Conservation (phyloP, 2,888 invertebrate genomes). For the Leptinotarsa rubiginosa region DNA sequence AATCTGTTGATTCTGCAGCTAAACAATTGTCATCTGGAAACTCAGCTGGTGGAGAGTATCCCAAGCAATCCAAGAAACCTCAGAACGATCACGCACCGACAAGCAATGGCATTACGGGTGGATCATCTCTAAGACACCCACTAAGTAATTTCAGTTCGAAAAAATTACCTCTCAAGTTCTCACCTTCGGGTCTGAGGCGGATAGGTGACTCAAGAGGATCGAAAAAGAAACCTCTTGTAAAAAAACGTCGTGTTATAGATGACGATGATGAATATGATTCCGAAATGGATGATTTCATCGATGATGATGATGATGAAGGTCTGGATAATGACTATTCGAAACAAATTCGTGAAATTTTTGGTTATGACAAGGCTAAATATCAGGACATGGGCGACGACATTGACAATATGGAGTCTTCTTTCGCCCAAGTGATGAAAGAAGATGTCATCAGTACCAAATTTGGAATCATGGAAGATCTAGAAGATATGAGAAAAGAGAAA, state of each 20-base stretch:
- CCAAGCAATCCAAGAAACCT: conserved; percentile 17
- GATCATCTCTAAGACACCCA: neutral
- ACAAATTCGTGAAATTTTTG: conserved; percentile 91
- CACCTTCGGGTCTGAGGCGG: conserved; percentile 67
- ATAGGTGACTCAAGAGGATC: conserved; percentile 57
- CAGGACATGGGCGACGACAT: conserved; percentile 80
- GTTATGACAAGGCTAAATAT: conserved; percentile 86
- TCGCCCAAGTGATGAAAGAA: conserved; percentile 86
- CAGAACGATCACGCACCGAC: conserved; percentile 24
- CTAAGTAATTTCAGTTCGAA: neutral
- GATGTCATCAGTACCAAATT: conserved; percentile 87
- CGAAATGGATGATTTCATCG: conserved; percentile 94
- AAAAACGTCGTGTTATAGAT: conserved; percentile 70
- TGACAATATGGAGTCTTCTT: conserved; percentile 88
- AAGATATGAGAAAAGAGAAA: conserved; percentile 88
- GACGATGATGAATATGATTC: conserved; percentile 90
- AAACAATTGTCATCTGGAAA: neutral
- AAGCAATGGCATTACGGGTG: conserved; percentile 22
- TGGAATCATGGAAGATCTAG: conserved; percentile 92
- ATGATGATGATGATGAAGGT: conserved; percentile 82
- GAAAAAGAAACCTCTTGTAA: conserved; percentile 29
- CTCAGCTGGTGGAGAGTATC: neutral
- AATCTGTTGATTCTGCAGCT: neutral
- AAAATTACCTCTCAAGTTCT: conserved; percentile 62
- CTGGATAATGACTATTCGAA: conserved; percentile 81